Conservation (phyloP, 2,888 invertebrate species). For the Chymomyza fuscimana region DNA sequence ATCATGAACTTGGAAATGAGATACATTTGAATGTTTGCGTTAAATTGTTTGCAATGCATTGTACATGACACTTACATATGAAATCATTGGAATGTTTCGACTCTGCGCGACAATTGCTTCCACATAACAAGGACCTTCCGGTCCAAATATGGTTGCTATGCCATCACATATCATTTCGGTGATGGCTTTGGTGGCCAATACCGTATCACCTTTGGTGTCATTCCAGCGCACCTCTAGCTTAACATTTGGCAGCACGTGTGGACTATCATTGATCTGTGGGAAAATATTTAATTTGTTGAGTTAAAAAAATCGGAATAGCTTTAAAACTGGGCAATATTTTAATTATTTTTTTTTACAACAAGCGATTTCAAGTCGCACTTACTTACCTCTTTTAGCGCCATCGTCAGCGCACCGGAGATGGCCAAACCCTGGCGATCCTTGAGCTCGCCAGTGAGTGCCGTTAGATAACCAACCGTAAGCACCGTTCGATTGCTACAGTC, state of each 20-base stretch:
- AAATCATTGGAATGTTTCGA: conserved; percentile 97
- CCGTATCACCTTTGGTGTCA: conserved; percentile 92
- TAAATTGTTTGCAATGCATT: conserved; percentile 7
- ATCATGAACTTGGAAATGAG: conserved; percentile 2
- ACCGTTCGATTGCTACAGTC: conserved; percentile 80
- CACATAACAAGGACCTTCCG: conserved; percentile 95
- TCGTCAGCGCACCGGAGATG: conserved; percentile 93
- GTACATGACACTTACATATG: conserved; percentile 88
- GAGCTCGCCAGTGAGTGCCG: conserved; percentile 88
- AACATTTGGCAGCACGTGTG: conserved; percentile 87
- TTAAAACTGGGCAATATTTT: no score
- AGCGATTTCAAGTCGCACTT: no score
- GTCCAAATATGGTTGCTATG: conserved; percentile 96
- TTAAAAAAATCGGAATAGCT: neutral
- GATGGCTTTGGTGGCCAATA: conserved; percentile 89
- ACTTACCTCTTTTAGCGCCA: conserved; percentile 90
- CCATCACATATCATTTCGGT: conserved; percentile 95
- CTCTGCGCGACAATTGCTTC: conserved; percentile 97
- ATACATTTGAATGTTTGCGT: neutral
- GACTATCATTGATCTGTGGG: conserved; percentile 86
- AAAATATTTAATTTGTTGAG: conserved; percentile 7
- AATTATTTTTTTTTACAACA: no score
- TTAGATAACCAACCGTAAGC: conserved; percentile 91
- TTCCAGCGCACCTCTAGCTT: conserved; percentile 87
- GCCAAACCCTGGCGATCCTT: conserved; percentile 91